Evolutionary conservation across 2,888 invertebrate species (phyloP), one percentile per base, ranked within the genome.

Genomic region (Alviniconcha strummeri): DNA sequence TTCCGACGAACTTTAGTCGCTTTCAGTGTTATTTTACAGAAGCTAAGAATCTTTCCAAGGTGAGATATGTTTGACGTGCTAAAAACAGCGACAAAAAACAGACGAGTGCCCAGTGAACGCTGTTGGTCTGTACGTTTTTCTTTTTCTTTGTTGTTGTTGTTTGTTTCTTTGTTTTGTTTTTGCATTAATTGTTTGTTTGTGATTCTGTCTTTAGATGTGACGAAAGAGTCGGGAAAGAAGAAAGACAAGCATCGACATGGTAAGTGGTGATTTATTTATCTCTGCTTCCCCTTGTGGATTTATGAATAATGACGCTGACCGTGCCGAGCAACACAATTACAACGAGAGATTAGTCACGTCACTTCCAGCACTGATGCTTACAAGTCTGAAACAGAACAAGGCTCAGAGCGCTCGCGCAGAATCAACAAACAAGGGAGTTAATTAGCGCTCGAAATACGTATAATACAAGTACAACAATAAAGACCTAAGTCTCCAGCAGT

Each of bases 191-290:
- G 3, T 36, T 36, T 36, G 1, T 36, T 36, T 36, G 36, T 36
- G 36, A 36, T 36, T 78, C 36, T 78, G 78, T 81, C n/a, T 19
- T 19, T 64, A 82, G 77, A 77, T 15, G 15, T 55, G 3, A 8
- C 60, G 19, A 77, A 67, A n/a, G 82, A 82, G 17, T 19, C 67
- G n/a, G 75, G 76, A 5, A 82, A 56, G 57, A 82, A 77, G 77
- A 82, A 82, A 11, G 76, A 64, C 36, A 77, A 76, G n/a, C 82
- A 82, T 19, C 57, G 56, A 11, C 82, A 82, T n/a, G 82, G 82
- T 77, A 55, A 54, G 82, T 82, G 15, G n/a, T 8, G 0, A 9
- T 55, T 71, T 67, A 5, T 11, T 19, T 60, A 11, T 36, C 52
- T 19, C 9, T 52, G 17, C 15, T 6, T 57, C 9, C 36, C 6